phyloP scores from a whole-genome alignment of 37 sponge, comb jelly and placozoan genomes.

The Aphrocallistes beatrix region DNA sequence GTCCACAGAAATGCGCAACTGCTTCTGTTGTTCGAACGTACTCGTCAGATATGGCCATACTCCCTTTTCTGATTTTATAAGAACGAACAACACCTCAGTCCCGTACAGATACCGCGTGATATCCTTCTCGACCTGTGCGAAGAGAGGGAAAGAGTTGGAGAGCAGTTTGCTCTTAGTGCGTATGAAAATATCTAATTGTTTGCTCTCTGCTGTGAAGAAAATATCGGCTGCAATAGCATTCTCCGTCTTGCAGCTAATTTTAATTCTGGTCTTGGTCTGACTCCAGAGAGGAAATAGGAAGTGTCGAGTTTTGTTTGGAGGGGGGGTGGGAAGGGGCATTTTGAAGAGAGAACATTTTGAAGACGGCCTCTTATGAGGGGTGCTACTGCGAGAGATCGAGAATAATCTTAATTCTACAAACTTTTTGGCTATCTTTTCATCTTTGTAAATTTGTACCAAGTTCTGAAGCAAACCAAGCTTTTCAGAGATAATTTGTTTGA shows the following conservation, averaged over 20 bases:
- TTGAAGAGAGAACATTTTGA: neutral
- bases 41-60: neutral
- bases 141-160: neutral
- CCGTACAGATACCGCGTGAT: neutral
- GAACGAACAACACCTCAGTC: neutral
- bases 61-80: neutral
- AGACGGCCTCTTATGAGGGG: neutral
- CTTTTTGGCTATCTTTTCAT: neutral
- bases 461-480: neutral
- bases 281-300: neutral
- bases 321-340: neutral
- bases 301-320: neutral
- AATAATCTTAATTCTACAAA: neutral
- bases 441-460: neutral
- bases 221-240: neutral
- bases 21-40: neutral
- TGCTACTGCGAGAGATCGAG: neutral
- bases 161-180: neutral
- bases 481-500: neutral
- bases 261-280: neutral
- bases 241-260: conserved; percentile 9
- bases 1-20: neutral
- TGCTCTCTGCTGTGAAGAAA: neutral
- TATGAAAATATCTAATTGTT: neutral
- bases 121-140: neutral